Percentiles rank a stretch among this genome's conserved stretches.
phyloP scores from a whole-genome alignment of 2,797 vertebrate genomes.

The Epinephelus coioides region DNA sequence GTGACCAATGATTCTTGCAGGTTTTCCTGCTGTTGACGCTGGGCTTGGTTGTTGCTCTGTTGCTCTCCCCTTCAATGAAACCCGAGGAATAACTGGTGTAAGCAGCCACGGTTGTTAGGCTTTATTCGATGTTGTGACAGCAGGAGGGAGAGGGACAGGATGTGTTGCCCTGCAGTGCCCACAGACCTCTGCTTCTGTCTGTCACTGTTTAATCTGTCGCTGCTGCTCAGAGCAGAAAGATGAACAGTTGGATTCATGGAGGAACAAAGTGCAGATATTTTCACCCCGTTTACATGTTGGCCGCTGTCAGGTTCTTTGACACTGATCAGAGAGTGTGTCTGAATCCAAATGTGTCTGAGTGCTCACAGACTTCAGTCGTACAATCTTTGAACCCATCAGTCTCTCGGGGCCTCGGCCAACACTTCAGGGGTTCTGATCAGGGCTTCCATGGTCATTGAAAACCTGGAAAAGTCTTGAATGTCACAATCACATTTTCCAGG shows the following conservation, averaged over 20 bases:
- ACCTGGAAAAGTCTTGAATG: no score
- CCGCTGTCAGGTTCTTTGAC: not conserved
- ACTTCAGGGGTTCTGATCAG: no score
- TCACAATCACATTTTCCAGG: no score
- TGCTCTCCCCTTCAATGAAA: not conserved
- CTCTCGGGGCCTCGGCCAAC: no score
- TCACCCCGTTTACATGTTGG: no score
- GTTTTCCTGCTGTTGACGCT: constrained; percentile 1
- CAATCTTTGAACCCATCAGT: no score
- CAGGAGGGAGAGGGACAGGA: constrained; percentile 21
- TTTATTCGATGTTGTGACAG: constrained; percentile 27
- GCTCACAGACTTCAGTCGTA: not conserved
- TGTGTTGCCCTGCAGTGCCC: constrained; percentile 14
- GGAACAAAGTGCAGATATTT: not conserved
- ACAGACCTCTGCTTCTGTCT: constrained; percentile 15
- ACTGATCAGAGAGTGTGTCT: not conserved
- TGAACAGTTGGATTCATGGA: constrained; percentile 1
- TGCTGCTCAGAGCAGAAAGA: constrained; percentile 18
- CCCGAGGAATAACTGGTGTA: constrained; percentile 14
- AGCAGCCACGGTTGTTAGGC: constrained; percentile 44
- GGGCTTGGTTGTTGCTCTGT: constrained; percentile 1
- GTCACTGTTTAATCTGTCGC: constrained; percentile 40
- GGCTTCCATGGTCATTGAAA: no score
- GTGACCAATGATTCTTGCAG: constrained; percentile 6
- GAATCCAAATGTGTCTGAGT: not conserved